A percentile compares a stretch with the other conserved stretches of the same genome.
These are phyloP conservation scores for Thera obeliscata DNA, from an alignment of 2,888 invertebrate species.

Conservation along the genomic window DNA sequence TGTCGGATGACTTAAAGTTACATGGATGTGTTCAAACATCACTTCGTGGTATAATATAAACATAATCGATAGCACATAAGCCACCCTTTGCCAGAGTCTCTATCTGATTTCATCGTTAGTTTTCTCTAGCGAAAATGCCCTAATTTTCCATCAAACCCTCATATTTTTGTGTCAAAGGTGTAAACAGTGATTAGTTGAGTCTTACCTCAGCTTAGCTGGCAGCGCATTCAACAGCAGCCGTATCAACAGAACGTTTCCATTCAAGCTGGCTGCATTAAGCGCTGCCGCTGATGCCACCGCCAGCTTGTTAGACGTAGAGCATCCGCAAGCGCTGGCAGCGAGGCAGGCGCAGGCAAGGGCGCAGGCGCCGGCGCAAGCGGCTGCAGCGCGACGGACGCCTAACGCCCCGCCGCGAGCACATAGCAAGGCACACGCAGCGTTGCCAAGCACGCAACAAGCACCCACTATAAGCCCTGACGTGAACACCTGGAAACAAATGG, in stretches of 20 bases:
- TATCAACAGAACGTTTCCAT: slow-evolving; percentile 75
- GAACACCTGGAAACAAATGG: slow-evolving; percentile 59
- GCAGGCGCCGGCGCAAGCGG: slow-evolving; percentile 69
- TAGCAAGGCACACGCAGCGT: slow-evolving; percentile 67
- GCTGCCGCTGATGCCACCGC: slow-evolving; percentile 75
- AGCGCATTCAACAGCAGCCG: slow-evolving; percentile 68
- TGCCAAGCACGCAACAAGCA: slow-evolving; percentile 73
- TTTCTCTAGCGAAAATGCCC: too few relatives aligned
- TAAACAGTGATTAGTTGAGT: not conserved
- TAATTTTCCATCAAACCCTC: too few relatives aligned
- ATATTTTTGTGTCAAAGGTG: too few relatives aligned
- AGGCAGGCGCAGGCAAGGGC: slow-evolving; percentile 67
- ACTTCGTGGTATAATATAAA: too few relatives aligned
- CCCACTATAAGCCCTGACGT: slow-evolving; percentile 76
- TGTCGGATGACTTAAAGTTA: too few relatives aligned
- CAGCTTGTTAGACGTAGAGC: slow-evolving; percentile 57
- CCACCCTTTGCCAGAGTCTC: too few relatives aligned
- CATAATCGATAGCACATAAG: too few relatives aligned
- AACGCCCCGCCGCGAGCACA: slow-evolving; percentile 67
- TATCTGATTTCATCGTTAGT: too few relatives aligned
- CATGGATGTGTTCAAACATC: too few relatives aligned
- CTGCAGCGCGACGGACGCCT: slow-evolving; percentile 70
- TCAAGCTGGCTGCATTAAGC: slow-evolving; percentile 73
- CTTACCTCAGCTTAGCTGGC: slow-evolving; percentile 74
- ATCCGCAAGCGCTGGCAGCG: slow-evolving; percentile 71